phyloP scores from a whole-genome alignment of 2,797 vertebrate species.

The Muraenolepis orangiensis region DNA sequence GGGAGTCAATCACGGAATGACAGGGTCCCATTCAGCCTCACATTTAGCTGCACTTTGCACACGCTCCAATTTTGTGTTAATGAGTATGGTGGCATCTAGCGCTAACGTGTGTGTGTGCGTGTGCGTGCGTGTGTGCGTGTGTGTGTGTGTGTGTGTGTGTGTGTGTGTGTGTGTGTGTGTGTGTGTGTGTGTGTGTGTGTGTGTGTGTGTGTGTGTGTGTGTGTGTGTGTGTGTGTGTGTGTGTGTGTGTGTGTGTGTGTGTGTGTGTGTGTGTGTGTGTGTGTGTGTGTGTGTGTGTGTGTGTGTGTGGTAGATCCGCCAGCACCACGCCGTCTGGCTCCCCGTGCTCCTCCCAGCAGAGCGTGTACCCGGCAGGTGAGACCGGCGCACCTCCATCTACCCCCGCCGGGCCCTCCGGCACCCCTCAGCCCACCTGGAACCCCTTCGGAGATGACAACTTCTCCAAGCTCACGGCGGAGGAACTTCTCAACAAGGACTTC shows the following conservation, averaged over 20 bases:
- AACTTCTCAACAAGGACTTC: slow-evolving; percentile 98
- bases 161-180: background rate
- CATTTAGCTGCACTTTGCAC: slow-evolving; percentile 36
- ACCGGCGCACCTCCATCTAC: slow-evolving; percentile 59
- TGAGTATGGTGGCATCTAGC: slow-evolving; percentile 6
- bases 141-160: slow-evolving; percentile 7
- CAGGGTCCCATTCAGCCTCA: slow-evolving; percentile 44
- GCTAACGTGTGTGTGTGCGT: no score
- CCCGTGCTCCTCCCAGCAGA: slow-evolving; percentile 94
- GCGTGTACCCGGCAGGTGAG: slow-evolving; percentile 83
- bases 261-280: no score
- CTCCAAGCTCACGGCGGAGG: slow-evolving; percentile 95
- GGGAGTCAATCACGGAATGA: slow-evolving; percentile 35
- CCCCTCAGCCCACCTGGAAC: slow-evolving; percentile 85
- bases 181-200: background rate
- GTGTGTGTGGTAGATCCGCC: slow-evolving; percentile 80
- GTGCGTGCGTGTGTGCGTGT: no score
- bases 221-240: background rate
- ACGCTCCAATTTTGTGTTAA: slow-evolving; percentile 31
- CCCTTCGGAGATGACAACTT: slow-evolving; percentile 98
- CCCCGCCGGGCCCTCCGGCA: slow-evolving; percentile 50
- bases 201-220: slow-evolving; percentile 28
- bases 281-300: background rate
- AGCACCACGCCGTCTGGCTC: slow-evolving; percentile 97
- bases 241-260: no score